phyloP scores from a whole-genome alignment of 2,888 invertebrate genomes.

The Xylophagus ater region DNA sequence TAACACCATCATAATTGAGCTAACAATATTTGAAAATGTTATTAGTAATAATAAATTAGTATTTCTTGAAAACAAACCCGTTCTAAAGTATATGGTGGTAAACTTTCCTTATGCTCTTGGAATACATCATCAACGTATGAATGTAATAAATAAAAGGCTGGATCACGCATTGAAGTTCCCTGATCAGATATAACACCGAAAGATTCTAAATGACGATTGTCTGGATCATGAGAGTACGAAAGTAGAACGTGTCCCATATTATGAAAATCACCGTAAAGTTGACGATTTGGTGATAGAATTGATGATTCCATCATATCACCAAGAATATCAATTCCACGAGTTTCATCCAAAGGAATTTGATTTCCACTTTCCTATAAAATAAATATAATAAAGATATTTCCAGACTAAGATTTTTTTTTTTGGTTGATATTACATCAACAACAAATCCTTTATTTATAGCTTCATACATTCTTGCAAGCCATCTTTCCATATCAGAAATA shows the following conservation, averaged over 20 bases:
- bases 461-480: slow-evolving; percentile 61
- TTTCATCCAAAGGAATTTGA: slow-evolving; percentile 48
- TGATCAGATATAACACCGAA: slow-evolving; percentile 75
- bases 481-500: slow-evolving; percentile 59
- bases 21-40: background rate
- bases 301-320: slow-evolving; percentile 72
- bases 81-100: slow-evolving; percentile 50
- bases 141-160: slow-evolving; percentile 78
- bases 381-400: too few relatives aligned
- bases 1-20: slow-evolving; percentile 40
- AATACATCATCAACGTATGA: slow-evolving; percentile 68
- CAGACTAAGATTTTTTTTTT: too few relatives aligned
- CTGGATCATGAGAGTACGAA: slow-evolving; percentile 69
- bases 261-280: slow-evolving; percentile 68
- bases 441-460: slow-evolving; percentile 56
- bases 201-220: slow-evolving; percentile 57
- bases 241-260: slow-evolving; percentile 73
- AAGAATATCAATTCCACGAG: slow-evolving; percentile 61
- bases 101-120: slow-evolving; percentile 56
- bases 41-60: background rate
- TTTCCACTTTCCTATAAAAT: slow-evolving; percentile 48
- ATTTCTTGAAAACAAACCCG: slow-evolving; percentile 39
- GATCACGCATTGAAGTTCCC: slow-evolving; percentile 77
- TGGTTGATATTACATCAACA: slow-evolving; percentile 41
- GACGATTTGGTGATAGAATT: slow-evolving; percentile 54